phyloP scores from a whole-genome alignment of 1,140 invertebrate species.

The Anadara kagoshimensis region DNA sequence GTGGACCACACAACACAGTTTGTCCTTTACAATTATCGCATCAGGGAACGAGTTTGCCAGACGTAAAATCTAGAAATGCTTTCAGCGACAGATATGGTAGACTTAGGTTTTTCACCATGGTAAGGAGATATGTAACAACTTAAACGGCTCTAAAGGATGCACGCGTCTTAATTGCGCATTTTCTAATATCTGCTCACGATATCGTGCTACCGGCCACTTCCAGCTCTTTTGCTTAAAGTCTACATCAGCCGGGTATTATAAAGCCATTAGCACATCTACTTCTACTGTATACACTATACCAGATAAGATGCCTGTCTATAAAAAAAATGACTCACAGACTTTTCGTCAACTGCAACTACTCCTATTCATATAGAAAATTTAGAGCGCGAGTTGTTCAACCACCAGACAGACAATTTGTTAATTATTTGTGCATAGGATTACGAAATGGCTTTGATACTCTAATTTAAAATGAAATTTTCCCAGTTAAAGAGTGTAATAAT shows the following conservation, averaged over 20 bases:
- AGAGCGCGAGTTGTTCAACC: background rate
- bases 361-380: slow-evolving; percentile 15
- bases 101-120: background rate
- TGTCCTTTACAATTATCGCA: background rate
- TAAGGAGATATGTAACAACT: slow-evolving; percentile 11
- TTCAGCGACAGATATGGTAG: slow-evolving; percentile 7
- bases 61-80: background rate
- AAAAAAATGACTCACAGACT: background rate
- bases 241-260: background rate
- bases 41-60: background rate
- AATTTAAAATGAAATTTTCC: background rate
- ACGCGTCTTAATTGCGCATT: background rate
- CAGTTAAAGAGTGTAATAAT: slow-evolving; percentile 30
- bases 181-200: background rate
- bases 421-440: slow-evolving; percentile 16
- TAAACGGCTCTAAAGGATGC: slow-evolving; percentile 4
- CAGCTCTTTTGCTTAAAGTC: background rate
- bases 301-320: too few species aligned
- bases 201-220: background rate
- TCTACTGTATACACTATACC: background rate
- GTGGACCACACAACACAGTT: background rate
- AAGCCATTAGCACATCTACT: background rate
- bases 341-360: slow-evolving; percentile 3
- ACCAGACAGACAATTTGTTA: slow-evolving; percentile 25
- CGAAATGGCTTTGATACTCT: slow-evolving; percentile 23